These are phyloP conservation scores for Diarsia rubi DNA, from an alignment of 2,888 invertebrate genomes.

Conservation along the genomic window DNA sequence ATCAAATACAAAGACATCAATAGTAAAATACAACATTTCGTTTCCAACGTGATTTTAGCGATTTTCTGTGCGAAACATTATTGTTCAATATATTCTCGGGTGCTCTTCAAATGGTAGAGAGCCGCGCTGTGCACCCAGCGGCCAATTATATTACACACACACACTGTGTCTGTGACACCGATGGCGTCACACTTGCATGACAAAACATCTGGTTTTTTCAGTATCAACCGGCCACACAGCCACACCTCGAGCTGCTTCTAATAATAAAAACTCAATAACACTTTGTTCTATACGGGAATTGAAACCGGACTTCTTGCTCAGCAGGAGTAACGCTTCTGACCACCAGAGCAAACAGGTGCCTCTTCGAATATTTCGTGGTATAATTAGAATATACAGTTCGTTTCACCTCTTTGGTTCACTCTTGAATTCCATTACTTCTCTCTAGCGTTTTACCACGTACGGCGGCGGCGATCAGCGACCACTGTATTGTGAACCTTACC, in stretches of 20 bases:
- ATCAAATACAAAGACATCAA: not conserved
- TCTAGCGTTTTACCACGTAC: slow-evolving; percentile 33
- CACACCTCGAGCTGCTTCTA: not conserved
- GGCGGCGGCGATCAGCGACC: not conserved
- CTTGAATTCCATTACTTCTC: slow-evolving; percentile 34
- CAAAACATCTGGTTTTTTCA: not conserved
- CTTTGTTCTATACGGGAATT: not conserved
- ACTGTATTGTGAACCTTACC: slow-evolving; percentile 22
- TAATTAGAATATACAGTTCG: slow-evolving; percentile 9
- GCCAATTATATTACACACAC: slow-evolving; percentile 1
- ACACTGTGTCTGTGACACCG: not conserved
- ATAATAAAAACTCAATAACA: not conserved
- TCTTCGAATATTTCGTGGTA: not conserved
- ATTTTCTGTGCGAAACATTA: not conserved
- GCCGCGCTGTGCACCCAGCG: not conserved
- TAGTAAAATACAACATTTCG: not conserved
- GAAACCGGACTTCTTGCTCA: not conserved
- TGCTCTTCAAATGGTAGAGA: not conserved
- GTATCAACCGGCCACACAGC: not conserved
- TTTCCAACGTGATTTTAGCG: not conserved
- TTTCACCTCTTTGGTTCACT: slow-evolving; percentile 18
- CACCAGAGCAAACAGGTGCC: not conserved
- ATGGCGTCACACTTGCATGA: not conserved
- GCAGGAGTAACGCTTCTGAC: not conserved
- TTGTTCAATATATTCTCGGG: not conserved